phyloP scores from a whole-genome alignment of 2,113 vertebrate genomes.

The Heterotis niloticus region DNA sequence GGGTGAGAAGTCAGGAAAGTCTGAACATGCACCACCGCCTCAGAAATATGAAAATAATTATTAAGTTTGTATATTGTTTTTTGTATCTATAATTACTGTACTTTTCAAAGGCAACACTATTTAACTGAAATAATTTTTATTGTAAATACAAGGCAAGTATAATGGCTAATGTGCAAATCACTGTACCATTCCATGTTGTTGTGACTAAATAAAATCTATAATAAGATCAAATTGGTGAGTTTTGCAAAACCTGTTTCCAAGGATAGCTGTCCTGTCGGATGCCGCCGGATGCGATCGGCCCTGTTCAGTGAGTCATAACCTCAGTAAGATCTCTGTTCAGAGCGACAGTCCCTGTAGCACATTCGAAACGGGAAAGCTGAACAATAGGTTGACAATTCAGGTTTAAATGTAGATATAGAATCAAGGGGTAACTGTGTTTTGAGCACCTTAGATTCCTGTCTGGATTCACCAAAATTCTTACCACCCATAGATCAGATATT shows the following conservation, averaged over 20 bases:
- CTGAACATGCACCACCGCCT: constrained; percentile 58
- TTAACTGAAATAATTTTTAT: constrained; percentile 83
- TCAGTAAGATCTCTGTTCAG: no score
- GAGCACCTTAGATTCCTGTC: no score
- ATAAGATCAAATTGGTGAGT: constrained; percentile 10
- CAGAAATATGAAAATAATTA: constrained; percentile 42
- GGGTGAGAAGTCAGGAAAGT: background rate
- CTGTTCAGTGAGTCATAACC: no score
- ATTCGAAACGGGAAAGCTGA: no score
- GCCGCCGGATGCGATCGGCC: no score
- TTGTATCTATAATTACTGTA: constrained; percentile 73
- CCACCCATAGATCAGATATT: no score
- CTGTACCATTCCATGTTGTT: constrained; percentile 67
- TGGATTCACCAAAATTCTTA: no score
- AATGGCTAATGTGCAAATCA: constrained; percentile 74
- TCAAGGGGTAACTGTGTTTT: no score
- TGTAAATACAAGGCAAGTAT: constrained; percentile 86
- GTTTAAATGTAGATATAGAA: no score
- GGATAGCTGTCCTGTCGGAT: no score
- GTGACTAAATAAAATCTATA: constrained; percentile 56
- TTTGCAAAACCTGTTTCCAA: background rate
- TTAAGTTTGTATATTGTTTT: constrained; percentile 67
- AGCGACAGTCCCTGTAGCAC: no score
- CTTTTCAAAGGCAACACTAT: constrained; percentile 73
- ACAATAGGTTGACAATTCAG: no score